These are phyloP conservation scores for Sicus ferrugineus DNA, from an alignment of 2,888 invertebrate species.

Conservation along the genomic window DNA sequence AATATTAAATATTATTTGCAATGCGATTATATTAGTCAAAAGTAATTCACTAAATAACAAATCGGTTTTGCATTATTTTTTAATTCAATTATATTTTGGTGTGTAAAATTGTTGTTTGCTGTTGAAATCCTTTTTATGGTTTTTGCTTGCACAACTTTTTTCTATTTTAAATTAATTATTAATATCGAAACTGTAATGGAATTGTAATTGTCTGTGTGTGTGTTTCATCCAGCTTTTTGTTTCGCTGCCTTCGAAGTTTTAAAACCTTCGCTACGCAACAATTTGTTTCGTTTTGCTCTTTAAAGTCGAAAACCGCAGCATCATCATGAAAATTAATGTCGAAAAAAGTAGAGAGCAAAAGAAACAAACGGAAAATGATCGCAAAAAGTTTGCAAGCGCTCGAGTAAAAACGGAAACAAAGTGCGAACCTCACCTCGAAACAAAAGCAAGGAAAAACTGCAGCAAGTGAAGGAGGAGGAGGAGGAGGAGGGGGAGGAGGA, in stretches of 20 bases:
- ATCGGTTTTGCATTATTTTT: too few species aligned
- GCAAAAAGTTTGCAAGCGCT: background rate
- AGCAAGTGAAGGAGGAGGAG: background rate
- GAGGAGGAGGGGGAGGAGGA: background rate
- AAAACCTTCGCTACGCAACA: background rate
- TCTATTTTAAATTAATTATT: background rate
- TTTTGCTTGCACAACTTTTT: background rate
- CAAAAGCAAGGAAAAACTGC: background rate
- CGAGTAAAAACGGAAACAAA: slow-evolving; percentile 21
- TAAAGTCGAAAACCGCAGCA: slow-evolving; percentile 22
- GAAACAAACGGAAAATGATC: background rate
- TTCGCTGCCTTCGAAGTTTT: background rate
- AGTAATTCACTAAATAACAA: too few species aligned
- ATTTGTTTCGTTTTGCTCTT: slow-evolving; percentile 18
- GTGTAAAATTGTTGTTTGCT: too few species aligned
- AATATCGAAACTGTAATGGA: too few species aligned
- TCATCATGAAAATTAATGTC: slow-evolving; percentile 28
- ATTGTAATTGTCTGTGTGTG: too few species aligned
- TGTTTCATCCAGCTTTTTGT: too few species aligned
- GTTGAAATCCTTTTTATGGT: background rate
- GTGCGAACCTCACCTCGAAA: slow-evolving; percentile 20
- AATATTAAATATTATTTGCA: too few species aligned
- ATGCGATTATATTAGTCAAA: too few species aligned
- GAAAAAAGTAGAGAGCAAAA: background rate
- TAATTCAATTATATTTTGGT: too few species aligned